Evolutionary conservation across 2,797 vertebrate species (phyloP).

Genomic region (Onychomys leucogaster): DNA sequence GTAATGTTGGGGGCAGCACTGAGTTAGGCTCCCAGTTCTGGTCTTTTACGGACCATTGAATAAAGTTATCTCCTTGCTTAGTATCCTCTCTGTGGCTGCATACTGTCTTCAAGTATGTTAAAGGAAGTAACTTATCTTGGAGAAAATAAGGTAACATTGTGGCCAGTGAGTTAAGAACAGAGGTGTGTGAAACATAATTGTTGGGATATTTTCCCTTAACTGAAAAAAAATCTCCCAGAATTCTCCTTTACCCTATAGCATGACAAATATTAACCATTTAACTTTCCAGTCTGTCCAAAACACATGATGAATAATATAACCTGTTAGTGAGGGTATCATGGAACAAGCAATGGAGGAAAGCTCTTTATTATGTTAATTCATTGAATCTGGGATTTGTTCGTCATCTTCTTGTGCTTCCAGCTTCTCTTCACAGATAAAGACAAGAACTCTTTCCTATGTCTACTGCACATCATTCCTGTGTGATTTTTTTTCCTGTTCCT

Average conservation of each 20-base stretch:
- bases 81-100: no score
- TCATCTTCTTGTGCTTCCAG: background rate
- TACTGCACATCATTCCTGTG: background rate
- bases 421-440: background rate
- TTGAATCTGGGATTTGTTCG: background rate
- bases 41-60: background rate
- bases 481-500: background rate
- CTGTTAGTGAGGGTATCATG: background rate
- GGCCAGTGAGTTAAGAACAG: background rate
- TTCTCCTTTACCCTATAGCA: background rate
- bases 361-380: background rate
- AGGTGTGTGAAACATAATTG: background rate
- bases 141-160: background rate
- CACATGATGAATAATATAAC: background rate
- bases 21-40: background rate
- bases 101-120: background rate
- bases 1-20: background rate
- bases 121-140: background rate
- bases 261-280: background rate
- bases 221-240: conserved; percentile 17
- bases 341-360: background rate
- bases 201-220: background rate
- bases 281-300: background rate
- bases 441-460: background rate
- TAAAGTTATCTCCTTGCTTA: background rate